phyloP scores from a whole-genome alignment of 2,888 invertebrate species.

The Erebia ligea region DNA sequence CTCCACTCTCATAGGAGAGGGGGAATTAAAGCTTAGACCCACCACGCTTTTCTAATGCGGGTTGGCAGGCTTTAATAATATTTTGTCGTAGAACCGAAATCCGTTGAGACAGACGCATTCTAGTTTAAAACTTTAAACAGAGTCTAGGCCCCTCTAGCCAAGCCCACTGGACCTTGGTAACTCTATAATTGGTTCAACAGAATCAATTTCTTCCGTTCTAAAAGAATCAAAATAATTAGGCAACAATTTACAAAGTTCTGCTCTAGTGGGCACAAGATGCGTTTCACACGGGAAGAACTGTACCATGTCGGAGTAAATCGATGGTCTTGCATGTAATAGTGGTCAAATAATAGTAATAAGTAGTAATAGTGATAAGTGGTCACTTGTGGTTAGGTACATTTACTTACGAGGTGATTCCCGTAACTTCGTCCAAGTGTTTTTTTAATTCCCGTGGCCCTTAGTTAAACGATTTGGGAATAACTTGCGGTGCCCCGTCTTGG shows the following conservation, averaged over 20 bases:
- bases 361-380: constrained; percentile 9
- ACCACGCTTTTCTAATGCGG: too few relatives aligned
- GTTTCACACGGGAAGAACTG: constrained; percentile 41
- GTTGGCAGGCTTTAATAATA: too few relatives aligned
- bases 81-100: too few relatives aligned
- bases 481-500: too few relatives aligned
- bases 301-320: constrained; percentile 33
- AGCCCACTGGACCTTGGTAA: background rate
- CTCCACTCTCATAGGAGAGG: too few relatives aligned
- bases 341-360: constrained; percentile 6
- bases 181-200: background rate
- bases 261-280: constrained; percentile 31
- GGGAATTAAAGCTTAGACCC: too few relatives aligned
- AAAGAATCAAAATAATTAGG: constrained; percentile 18
- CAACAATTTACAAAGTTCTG: constrained; percentile 32
- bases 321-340: constrained; percentile 14
- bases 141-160: too few relatives aligned
- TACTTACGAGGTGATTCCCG: background rate
- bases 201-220: background rate
- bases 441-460: too few relatives aligned
- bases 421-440: too few relatives aligned
- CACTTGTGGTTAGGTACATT: constrained; percentile 4
- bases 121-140: too few relatives aligned
- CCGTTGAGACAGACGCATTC: too few relatives aligned
- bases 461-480: too few relatives aligned